phyloP scores from a whole-genome alignment of 2,888 invertebrate genomes.

The Drosophila histrio region DNA sequence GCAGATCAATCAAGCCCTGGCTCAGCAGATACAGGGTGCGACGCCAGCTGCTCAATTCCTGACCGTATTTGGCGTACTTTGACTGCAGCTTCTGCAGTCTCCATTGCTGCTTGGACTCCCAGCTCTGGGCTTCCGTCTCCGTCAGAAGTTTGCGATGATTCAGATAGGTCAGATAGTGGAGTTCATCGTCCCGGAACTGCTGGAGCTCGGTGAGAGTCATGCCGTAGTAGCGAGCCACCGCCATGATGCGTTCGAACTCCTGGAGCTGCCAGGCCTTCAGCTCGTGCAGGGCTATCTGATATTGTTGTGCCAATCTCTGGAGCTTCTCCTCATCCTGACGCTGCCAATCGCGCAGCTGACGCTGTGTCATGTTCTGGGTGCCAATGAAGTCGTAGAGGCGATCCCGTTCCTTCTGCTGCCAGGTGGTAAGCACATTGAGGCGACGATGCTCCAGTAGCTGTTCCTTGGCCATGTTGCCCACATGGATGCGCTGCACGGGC shows the following conservation, averaged over 20 bases:
- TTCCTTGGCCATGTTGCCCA: constrained; percentile 65
- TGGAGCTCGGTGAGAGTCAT: constrained; percentile 76
- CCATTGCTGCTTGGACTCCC: constrained; percentile 65
- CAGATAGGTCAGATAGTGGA: constrained; percentile 67
- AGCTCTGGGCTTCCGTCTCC: constrained; percentile 60
- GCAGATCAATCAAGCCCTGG: constrained; percentile 78
- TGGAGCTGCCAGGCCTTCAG: constrained; percentile 79
- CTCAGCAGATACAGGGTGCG: constrained; percentile 77
- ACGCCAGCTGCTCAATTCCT: constrained; percentile 77
- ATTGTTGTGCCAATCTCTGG: constrained; percentile 61
- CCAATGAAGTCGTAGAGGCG: constrained; percentile 81
- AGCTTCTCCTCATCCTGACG: constrained; percentile 65
- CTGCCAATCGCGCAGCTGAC: constrained; percentile 78
- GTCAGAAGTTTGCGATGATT: constrained; percentile 75
- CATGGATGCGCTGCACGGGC: constrained; percentile 69
- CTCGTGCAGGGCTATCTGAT: constrained; percentile 65
- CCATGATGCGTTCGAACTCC: constrained; percentile 76
- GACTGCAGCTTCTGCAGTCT: constrained; percentile 60
- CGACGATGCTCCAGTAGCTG: constrained; percentile 71
- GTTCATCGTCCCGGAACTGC: constrained; percentile 80
- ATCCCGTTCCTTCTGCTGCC: constrained; percentile 82
- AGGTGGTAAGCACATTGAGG: constrained; percentile 67
- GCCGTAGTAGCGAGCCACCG: constrained; percentile 74
- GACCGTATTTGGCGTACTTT: constrained; percentile 62
- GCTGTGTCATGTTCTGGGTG: constrained; percentile 74